Percentiles rank a stretch among this genome's conserved stretches.
phyloP scores from a whole-genome alignment of 2,113 vertebrate species.

The Neogale vison region DNA sequence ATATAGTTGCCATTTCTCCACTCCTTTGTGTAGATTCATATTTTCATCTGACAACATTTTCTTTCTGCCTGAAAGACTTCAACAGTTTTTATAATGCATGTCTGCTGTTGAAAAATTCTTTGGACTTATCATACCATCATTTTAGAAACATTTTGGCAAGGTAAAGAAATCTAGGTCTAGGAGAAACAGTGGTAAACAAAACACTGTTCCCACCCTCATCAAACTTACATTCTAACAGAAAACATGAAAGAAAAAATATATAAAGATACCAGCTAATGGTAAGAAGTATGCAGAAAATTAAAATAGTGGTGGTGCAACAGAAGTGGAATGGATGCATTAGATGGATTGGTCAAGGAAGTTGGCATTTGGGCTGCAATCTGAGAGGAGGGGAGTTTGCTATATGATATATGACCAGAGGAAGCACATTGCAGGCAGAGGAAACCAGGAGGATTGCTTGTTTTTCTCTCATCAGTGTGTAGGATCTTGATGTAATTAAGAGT shows the following conservation, averaged over 20 bases:
- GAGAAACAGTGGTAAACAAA: neutral
- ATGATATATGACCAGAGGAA: neutral
- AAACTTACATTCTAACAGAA: neutral
- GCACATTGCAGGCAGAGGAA: neutral
- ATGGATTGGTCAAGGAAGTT: neutral
- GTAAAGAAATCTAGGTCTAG: constrained; percentile 2
- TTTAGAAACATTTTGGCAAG: neutral
- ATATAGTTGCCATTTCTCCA: neutral
- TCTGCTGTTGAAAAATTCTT: constrained; percentile 1
- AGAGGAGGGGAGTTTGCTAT: neutral
- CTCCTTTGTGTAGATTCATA: neutral
- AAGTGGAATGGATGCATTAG: neutral
- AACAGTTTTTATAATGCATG: neutral
- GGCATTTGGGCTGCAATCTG: neutral
- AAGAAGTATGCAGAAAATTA: neutral
- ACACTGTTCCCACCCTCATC: neutral
- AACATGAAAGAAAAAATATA: neutral
- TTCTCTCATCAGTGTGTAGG: neutral
- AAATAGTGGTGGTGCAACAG: neutral
- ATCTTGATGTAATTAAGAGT: neutral
- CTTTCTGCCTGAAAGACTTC: neutral
- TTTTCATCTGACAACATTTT: neutral
- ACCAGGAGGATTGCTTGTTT: neutral
- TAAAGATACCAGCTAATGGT: neutral
- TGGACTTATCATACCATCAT: neutral